A percentile compares a stretch with the other conserved stretches of the same genome.
phyloP scores from a whole-genome alignment of 1,140 invertebrate genomes.

The Marisa cornuarietis region DNA sequence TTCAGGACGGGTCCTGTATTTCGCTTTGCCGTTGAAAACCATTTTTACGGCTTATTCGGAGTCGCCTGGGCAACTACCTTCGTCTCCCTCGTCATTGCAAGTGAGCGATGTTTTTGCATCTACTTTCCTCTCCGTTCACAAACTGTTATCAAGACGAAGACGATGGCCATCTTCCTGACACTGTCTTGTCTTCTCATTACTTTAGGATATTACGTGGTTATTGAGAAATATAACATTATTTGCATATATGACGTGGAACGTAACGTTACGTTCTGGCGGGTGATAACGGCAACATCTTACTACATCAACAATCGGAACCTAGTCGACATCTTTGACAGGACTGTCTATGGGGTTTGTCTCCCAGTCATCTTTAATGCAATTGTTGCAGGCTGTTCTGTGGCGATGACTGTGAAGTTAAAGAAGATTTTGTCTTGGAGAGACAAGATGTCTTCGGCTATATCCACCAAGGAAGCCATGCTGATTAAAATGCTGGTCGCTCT shows the following conservation, averaged over 20 bases:
- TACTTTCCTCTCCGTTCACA: constrained; percentile 3
- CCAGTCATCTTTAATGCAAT: too few species aligned
- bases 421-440: too few species aligned
- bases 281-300: too few species aligned
- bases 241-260: background rate
- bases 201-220: background rate
- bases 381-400: too few species aligned
- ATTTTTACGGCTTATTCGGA: constrained; percentile 2
- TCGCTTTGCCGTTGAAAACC: background rate
- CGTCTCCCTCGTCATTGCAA: constrained; percentile 10
- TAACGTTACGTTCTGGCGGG: background rate
- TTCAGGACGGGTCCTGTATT: background rate
- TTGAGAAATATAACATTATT: background rate
- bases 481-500: too few species aligned
- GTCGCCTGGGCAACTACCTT: background rate
- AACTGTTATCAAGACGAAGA: background rate
- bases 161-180: constrained; percentile 1
- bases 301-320: too few species aligned
- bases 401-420: too few species aligned
- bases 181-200: background rate
- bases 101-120: constrained; percentile 21
- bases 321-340: too few species aligned
- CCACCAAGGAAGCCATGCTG: too few species aligned
- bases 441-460: too few species aligned
- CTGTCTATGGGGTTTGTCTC: too few species aligned